Evolutionary conservation across 2,888 invertebrate genomes (phyloP).

Genomic region (Drosophila kambysellisi): DNA sequence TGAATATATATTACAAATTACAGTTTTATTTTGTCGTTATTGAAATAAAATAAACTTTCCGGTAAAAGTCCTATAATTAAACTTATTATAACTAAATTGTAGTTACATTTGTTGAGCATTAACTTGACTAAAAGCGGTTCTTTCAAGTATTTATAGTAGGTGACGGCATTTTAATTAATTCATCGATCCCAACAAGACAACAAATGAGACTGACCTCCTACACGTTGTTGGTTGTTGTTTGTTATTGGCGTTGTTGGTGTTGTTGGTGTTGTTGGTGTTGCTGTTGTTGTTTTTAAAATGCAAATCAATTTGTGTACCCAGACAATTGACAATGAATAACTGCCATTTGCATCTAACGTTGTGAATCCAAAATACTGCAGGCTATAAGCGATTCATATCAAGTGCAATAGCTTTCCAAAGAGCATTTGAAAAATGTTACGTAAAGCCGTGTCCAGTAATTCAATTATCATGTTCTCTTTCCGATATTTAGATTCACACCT

Average conservation of each 20-base stretch:
- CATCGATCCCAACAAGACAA: constrained; percentile 29
- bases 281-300: constrained; percentile 38
- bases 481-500: constrained; percentile 11
- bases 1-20: not conserved
- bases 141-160: constrained; percentile 21
- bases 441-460: constrained; percentile 41
- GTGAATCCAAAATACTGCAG: constrained; percentile 19
- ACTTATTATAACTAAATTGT: not conserved
- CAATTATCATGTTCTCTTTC: constrained; percentile 18
- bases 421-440: constrained; percentile 28
- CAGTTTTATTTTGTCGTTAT: not conserved
- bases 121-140: constrained; percentile 29
- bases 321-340: constrained; percentile 58
- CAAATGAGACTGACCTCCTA: constrained; percentile 41
- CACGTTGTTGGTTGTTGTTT: constrained; percentile 14
- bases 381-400: constrained; percentile 16
- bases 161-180: constrained; percentile 49
- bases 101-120: constrained; percentile 22
- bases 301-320: constrained; percentile 63
- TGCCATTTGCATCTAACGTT: constrained; percentile 43
- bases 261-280: not conserved
- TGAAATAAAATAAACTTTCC: not conserved
- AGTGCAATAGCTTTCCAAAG: constrained; percentile 24
- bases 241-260: constrained; percentile 5
- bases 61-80: not conserved